Conservation (phyloP, 2,797 vertebrate species). For the Sebastes hubbsi region DNA sequence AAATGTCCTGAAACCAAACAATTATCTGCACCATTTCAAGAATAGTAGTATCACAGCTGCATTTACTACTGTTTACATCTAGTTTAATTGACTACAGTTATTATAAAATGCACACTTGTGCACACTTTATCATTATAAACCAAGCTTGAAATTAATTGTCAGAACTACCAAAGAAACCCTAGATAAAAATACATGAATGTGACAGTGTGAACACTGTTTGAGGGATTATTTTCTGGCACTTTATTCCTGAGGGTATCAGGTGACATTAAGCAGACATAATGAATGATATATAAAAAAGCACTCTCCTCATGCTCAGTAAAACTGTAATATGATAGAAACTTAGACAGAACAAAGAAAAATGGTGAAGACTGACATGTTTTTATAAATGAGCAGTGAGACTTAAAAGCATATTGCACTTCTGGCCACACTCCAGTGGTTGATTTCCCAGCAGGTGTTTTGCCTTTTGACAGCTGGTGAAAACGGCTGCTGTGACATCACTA, state of each 20-base stretch:
- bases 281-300: neutral
- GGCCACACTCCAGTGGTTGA: neutral
- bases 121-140: neutral
- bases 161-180: neutral
- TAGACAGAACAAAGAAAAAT: neutral
- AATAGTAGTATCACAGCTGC: neutral
- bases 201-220: neutral
- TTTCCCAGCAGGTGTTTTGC: conserved; percentile 25
- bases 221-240: neutral
- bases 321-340: neutral
- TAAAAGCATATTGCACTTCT: neutral
- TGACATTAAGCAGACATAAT: neutral
- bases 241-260: neutral
- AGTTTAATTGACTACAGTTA: neutral
- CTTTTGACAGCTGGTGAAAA: conserved; percentile 14
- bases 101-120: neutral
- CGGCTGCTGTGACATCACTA: neutral
- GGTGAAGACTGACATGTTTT: neutral
- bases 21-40: neutral
- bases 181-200: neutral
- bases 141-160: conserved; percentile 9
- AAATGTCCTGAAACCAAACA: neutral
- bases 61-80: neutral
- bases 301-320: neutral
- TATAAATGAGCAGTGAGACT: neutral